phyloP scores from a whole-genome alignment of 1,140 invertebrate species.

The Drosophila cardini region DNA sequence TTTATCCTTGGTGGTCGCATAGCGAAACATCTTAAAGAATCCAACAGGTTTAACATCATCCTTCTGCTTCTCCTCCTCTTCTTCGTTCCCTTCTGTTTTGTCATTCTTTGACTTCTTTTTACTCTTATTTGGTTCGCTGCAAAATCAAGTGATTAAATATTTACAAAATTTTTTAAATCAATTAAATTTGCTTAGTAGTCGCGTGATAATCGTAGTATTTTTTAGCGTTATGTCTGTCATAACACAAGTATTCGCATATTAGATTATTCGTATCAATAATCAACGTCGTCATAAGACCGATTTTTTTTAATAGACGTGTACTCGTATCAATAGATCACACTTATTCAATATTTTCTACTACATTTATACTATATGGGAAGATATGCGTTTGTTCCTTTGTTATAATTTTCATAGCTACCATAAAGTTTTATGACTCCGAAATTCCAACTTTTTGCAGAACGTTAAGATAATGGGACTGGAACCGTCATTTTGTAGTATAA shows the following conservation, averaged over 20 bases:
- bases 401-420: constrained; percentile 7
- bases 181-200: constrained; percentile 1
- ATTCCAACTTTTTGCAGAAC: constrained; percentile 1
- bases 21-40: constrained; percentile 71
- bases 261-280: constrained; percentile 23
- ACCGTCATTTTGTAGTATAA: neutral
- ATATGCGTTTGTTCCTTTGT: constrained; percentile 21
- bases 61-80: constrained; percentile 49
- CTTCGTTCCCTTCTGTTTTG: constrained; percentile 9
- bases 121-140: constrained; percentile 64
- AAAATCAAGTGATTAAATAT: constrained; percentile 21
- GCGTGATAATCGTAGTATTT: neutral
- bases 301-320: neutral
- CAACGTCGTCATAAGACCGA: constrained; percentile 43
- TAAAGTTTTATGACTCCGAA: constrained; percentile 27
- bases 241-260: neutral
- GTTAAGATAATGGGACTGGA: constrained; percentile 10
- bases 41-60: constrained; percentile 64
- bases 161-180: neutral
- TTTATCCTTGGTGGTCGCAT: constrained; percentile 85
- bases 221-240: neutral
- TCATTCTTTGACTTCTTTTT: constrained; percentile 68
- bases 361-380: constrained; percentile 1
- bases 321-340: constrained; percentile 8
- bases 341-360: constrained; percentile 13